A percentile compares a stretch with the other conserved stretches of the same genome.
These are phyloP conservation scores for Amphimallon solstitiale DNA, from an alignment of 2,888 invertebrate genomes.

Conservation along the genomic window DNA sequence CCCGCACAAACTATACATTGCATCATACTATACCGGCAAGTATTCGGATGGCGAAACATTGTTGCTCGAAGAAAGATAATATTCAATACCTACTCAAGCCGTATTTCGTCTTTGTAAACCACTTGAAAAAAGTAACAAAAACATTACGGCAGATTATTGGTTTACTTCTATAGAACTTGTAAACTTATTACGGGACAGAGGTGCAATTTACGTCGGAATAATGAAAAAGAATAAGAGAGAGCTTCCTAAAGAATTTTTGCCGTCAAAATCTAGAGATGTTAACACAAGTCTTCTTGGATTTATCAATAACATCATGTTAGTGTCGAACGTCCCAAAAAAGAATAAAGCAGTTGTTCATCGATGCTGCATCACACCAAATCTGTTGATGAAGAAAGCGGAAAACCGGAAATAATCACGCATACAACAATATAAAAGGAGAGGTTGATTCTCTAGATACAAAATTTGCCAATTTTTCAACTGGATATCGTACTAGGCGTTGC, in stretches of 20 bases:
- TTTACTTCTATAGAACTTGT: constrained; percentile 43
- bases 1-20: not conserved
- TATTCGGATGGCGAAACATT: constrained; percentile 14
- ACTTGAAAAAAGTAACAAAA: constrained; percentile 5
- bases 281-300: constrained; percentile 47
- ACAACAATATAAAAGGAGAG: too few species aligned
- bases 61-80: not conserved
- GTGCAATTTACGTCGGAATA: constrained; percentile 45
- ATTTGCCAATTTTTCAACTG: too few species aligned
- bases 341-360: too few species aligned
- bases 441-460: too few species aligned
- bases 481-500: too few species aligned
- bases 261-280: constrained; percentile 40
- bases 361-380: too few species aligned
- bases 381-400: too few species aligned
- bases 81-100: constrained; percentile 19
- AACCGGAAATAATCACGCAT: too few species aligned
- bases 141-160: constrained; percentile 46
- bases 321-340: too few species aligned
- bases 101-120: not conserved
- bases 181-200: constrained; percentile 40
- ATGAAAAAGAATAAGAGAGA: constrained; percentile 50
- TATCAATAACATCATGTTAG: constrained; percentile 43
- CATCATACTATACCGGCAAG: constrained; percentile 11
- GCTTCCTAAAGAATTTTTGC: constrained; percentile 49